phyloP scores from a whole-genome alignment of 2,113 vertebrate genomes.

The Heptranchias perlo region DNA sequence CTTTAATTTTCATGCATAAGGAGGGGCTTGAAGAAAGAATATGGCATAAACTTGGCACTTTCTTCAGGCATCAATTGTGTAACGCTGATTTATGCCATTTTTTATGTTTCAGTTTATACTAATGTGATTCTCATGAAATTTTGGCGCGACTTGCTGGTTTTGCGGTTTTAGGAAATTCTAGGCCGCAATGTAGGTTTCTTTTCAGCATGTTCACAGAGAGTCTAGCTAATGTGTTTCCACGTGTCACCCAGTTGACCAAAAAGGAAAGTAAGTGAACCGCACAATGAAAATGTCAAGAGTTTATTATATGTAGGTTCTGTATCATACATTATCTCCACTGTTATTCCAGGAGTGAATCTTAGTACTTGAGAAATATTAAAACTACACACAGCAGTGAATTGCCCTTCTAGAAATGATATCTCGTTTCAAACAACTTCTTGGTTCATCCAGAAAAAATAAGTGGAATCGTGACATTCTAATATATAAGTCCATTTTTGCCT shows the following conservation, averaged over 20 bases:
- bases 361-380: not conserved
- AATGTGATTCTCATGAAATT: not conserved
- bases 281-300: not conserved
- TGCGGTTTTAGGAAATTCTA: not conserved
- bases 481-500: not conserved
- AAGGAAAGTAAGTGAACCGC: not conserved
- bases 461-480: no score
- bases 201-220: no score
- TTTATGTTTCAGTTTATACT: not conserved
- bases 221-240: not conserved
- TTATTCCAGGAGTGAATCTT: not conserved
- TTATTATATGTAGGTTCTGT: not conserved
- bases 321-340: not conserved
- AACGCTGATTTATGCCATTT: not conserved
- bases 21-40: not conserved
- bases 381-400: not conserved
- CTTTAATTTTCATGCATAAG: not conserved
- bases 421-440: not conserved
- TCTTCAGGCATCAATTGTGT: not conserved
- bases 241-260: not conserved
- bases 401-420: not conserved
- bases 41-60: not conserved
- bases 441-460: not conserved
- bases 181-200: not conserved
- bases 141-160: not conserved